These are phyloP conservation scores for Anthonomus grandis DNA, from an alignment of 1,140 invertebrate genomes.

Conservation along the genomic window DNA sequence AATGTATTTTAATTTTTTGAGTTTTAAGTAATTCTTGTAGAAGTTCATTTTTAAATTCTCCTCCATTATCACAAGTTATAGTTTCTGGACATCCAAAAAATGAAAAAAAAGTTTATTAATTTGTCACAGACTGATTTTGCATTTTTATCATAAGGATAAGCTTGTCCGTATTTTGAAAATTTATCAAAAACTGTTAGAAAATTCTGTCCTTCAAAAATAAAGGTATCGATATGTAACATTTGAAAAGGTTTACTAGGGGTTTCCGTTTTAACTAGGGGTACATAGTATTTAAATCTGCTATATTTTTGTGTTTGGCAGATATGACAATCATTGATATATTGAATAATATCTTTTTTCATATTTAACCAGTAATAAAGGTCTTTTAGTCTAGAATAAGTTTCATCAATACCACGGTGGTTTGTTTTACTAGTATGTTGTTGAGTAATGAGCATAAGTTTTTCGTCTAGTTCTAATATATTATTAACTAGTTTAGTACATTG, in stretches of 20 bases:
- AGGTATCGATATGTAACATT: background rate
- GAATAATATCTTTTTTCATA: constrained; percentile 13
- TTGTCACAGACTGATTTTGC: constrained; percentile 13
- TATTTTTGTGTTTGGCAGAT: constrained; percentile 6
- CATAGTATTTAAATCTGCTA: constrained; percentile 1
- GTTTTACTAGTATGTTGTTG: constrained; percentile 14
- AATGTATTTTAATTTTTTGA: no score
- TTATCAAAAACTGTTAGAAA: constrained; percentile 5
- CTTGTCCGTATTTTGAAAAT: constrained; percentile 27
- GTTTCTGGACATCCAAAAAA: constrained; percentile 25
- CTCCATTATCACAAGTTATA: no score
- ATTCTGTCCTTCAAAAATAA: background rate
- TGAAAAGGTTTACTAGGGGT: background rate
- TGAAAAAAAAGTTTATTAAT: constrained; percentile 30
- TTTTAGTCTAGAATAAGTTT: constrained; percentile 19
- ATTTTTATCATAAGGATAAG: constrained; percentile 13
- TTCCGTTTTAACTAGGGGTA: constrained; percentile 8
- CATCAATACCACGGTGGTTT: constrained; percentile 24
- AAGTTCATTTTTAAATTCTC: no score
- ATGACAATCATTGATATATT: constrained; percentile 26
- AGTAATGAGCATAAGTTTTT: background rate
- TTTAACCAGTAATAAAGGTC: constrained; percentile 13
- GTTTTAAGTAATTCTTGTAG: no score
- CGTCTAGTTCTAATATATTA: background rate
- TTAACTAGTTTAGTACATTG: background rate